A percentile compares a stretch with the other conserved stretches of the same genome.
These are phyloP conservation scores for Lochmaea crataegi DNA, from an alignment of 2,888 invertebrate species.

Conservation along the genomic window DNA sequence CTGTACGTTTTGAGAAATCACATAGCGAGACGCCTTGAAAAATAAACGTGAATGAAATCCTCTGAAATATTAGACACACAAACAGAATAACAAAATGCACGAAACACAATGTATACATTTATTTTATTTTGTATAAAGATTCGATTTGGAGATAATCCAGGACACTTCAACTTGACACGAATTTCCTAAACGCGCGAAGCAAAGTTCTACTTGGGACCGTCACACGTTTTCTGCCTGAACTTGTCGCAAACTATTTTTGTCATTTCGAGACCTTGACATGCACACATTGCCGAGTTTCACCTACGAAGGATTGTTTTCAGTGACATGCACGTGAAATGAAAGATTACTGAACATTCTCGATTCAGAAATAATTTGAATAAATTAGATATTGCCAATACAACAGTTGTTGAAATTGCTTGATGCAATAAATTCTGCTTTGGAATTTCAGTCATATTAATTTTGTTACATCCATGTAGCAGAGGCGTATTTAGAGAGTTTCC, in stretches of 20 bases:
- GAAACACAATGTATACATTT: conserved; percentile 3
- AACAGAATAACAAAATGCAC: conserved; percentile 13
- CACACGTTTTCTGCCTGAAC: conserved; percentile 11
- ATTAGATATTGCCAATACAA: background rate
- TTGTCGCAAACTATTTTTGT: conserved; percentile 20
- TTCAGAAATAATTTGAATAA: background rate
- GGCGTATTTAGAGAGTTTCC: no score
- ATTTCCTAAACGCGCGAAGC: conserved; percentile 8
- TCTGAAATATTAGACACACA: conserved; percentile 7
- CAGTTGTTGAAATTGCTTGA: background rate
- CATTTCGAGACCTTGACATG: conserved; percentile 15
- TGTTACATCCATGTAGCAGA: no score
- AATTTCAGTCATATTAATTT: no score
- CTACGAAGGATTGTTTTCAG: background rate
- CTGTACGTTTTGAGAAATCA: background rate
- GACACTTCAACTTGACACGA: conserved; percentile 18
- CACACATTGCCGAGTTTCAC: background rate
- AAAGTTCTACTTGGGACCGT: conserved; percentile 16
- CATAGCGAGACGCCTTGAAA: background rate
- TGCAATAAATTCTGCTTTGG: no score
- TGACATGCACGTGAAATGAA: background rate
- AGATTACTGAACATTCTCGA: background rate
- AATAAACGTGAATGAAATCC: conserved; percentile 1
- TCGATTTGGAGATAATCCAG: conserved; percentile 28
- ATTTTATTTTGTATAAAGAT: conserved; percentile 16